Evolutionary conservation across 1,140 invertebrate species (phyloP), one percentile per base, ranked within the genome.

Genomic region (Drosophila setifemur): DNA sequence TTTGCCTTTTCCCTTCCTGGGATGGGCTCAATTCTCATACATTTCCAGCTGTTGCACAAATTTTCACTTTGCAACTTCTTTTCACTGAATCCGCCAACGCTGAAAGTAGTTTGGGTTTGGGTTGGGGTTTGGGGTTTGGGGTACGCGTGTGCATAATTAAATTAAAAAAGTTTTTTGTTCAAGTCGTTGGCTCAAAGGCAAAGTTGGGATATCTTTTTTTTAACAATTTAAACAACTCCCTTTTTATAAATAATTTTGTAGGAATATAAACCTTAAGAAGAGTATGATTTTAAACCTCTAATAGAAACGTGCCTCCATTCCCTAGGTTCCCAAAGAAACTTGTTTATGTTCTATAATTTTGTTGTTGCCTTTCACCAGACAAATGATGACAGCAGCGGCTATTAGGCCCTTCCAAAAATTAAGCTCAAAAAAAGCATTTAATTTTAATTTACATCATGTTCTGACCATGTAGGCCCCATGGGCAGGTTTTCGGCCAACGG

Each of bases 171-270:
- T 63, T 67, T 72, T 72, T 49, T 69, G 25, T 35, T 29, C 18
- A 78, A 85, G 79, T 85, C 78, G 78, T 74, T 85, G 78, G 85
- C 79, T 83, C 39, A 37, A 43, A 31, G 21, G 44, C 26, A 42
- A 4, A n/a, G n/a, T n/a, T n/a, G n/a, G n/a, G n/a, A n/a, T n/a
- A n/a, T n/a, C n/a, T n/a, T n/a, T n/a, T n/a, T n/a, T n/a, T n/a
- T n/a, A n/a, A n/a, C n/a, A n/a, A n/a, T n/a, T n/a, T n/a, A n/a
- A n/a, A n/a, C n/a, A n/a, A n/a, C n/a, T n/a, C n/a, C n/a, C n/a
- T n/a, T n/a, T n/a, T n/a, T n/a, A n/a, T 16, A 49, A 6, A 8
- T n/a, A 11, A 33, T 26, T 40, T 11, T 21, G 8, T 28, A 11
- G 11, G 11, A 35, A 35, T 37, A 16, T 23, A 3, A 23, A 2